phyloP scores from a whole-genome alignment of 2,888 invertebrate species.

The Sarcophaga caerulescens region DNA sequence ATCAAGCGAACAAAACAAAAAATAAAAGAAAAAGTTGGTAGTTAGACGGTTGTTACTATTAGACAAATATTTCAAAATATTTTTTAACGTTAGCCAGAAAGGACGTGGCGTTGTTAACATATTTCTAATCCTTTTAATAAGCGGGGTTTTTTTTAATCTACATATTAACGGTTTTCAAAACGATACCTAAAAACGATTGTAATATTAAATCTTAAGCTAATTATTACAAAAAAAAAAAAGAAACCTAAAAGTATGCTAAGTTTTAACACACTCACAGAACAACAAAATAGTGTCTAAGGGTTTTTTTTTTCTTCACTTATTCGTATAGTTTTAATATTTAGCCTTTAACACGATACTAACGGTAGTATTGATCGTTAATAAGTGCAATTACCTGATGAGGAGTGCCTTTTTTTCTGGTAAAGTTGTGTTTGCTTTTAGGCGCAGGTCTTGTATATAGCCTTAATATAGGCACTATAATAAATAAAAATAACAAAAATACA shows the following conservation, averaged over 20 bases:
- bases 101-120: slow-evolving; percentile 43
- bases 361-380: slow-evolving; percentile 64
- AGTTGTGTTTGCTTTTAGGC: slow-evolving; percentile 64
- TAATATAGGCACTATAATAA: slow-evolving; percentile 50
- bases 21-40: slow-evolving; percentile 42
- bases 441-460: slow-evolving; percentile 65
- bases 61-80: slow-evolving; percentile 64
- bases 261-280: too few relatives aligned
- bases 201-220: neutral
- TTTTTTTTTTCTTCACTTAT: neutral
- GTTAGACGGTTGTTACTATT: slow-evolving; percentile 55
- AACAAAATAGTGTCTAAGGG: too few relatives aligned
- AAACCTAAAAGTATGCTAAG: too few relatives aligned
- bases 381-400: slow-evolving; percentile 63
- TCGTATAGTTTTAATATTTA: neutral
- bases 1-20: slow-evolving; percentile 26
- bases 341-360: neutral
- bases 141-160: too few relatives aligned
- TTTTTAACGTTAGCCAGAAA: slow-evolving; percentile 64
- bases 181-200: neutral
- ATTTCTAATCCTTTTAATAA: neutral
- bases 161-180: too few relatives aligned
- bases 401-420: slow-evolving; percentile 47
- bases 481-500: neutral
- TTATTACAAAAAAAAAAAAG: neutral